Percentiles rank a stretch among this genome's conserved stretches.
Evolutionary conservation across 2,113 vertebrate genomes (phyloP).

Genomic region (Hemicordylus capensis): DNA sequence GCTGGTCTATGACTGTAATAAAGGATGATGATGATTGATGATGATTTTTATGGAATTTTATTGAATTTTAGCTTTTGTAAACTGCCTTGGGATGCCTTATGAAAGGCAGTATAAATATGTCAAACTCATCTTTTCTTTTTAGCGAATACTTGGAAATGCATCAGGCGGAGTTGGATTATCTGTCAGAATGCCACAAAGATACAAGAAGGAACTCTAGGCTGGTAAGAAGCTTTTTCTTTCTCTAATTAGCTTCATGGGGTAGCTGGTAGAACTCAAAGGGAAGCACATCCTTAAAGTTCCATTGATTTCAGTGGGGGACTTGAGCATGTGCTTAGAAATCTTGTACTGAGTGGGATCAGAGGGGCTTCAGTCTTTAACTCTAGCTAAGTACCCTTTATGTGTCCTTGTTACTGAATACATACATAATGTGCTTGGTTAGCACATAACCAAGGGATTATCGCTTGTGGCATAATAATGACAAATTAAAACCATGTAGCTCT

Average conservation of each 20-base stretch:
- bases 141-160: slow-evolving; percentile 89
- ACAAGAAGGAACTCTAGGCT: slow-evolving; percentile 91
- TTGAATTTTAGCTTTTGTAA: no score
- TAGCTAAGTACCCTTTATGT: background rate
- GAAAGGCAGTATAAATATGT: no score
- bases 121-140: background rate
- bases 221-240: slow-evolving; percentile 75
- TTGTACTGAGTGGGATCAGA: background rate
- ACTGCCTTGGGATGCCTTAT: no score
- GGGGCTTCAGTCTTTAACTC: background rate
- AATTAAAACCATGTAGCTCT: background rate
- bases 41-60: no score
- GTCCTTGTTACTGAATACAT: background rate
- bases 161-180: slow-evolving; percentile 90
- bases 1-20: no score
- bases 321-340: background rate
- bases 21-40: no score
- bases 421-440: background rate
- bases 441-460: background rate
- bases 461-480: background rate
- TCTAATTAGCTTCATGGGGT: background rate
- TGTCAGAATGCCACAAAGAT: slow-evolving; percentile 87
- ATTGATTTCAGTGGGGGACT: background rate
- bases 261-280: background rate
- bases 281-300: background rate